Base-by-base conservation (phyloP, 2,797 vertebrate genomes). In the Dermochelys coriacea region DNA sequence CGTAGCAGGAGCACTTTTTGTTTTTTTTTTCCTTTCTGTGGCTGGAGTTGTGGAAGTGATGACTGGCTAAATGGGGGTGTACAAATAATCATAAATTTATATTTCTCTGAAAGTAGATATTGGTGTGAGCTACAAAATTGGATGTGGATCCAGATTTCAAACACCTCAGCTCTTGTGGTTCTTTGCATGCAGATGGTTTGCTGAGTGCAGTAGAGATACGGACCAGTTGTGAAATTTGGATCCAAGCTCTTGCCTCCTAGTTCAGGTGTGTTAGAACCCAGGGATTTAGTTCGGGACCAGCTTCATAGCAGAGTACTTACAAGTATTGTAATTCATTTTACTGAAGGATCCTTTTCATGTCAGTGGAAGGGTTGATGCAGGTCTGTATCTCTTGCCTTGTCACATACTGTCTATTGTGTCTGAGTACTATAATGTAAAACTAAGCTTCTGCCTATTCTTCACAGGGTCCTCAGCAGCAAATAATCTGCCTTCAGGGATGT, bases 261-360 rank as follows among this genome's bases (percentile, higher is more conserved):
- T 88, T 89, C 79, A 91, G 86, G 71, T 90, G 74, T 37, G 34
- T 61, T 61, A 41, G 41, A 23, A 3, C 54, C 75, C 91, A 50
- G 77, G 82, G 87, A 34, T 34, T 78, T 64, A 16, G 23, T 59
- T 80, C 78, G 41, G 34, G 11, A 84, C 45, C 83, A 82, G 51
- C 59, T 93, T 64, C 10, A 31, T 86, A 94, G 80, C 86, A 49
- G 96, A 95, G 78, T 0, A 2, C 57, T 78, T 88, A 41, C 51
- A 7, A 23, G 87, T 71, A 77, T 87, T 88, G 27, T 84, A 77
- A 87, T 87, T 89, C 90, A 75, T 93, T 83, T 91, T 88, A 49
- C 29, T 86, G 89, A 94, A 96, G 86, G 86, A 93, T 80, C 77
- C 80, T 94, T 95, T 97, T 89, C 95, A 81, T 68, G 93, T 93